Percentiles rank a stretch among this genome's conserved stretches.
These are phyloP conservation scores for Ypsolopha scabrella DNA, from an alignment of 2,888 invertebrate species.

Conservation along the genomic window DNA sequence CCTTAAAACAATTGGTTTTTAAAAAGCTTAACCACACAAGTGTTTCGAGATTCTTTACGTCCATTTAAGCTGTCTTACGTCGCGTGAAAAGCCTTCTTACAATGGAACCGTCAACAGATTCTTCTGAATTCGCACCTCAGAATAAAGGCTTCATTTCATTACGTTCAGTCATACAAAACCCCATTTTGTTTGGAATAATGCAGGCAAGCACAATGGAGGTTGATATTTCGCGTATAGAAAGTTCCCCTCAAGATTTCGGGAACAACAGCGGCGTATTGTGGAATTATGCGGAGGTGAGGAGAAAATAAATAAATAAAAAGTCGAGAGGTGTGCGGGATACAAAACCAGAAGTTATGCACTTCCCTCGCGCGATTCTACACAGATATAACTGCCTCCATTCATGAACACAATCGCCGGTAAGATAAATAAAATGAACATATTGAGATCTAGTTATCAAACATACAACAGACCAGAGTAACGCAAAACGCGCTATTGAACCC, in stretches of 20 bases:
- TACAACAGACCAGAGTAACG: too few relatives aligned
- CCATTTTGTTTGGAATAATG: constrained; percentile 56
- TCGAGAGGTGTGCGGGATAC: constrained; percentile 45
- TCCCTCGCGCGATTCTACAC: constrained; percentile 1
- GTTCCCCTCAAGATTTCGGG: constrained; percentile 53
- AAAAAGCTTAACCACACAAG: too few relatives aligned
- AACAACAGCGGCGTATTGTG: constrained; percentile 47
- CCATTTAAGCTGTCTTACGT: constrained; percentile 21
- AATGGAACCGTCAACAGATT: constrained; percentile 28
- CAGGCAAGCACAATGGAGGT: constrained; percentile 52
- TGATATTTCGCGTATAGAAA: constrained; percentile 60
- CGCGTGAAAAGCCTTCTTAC: constrained; percentile 28
- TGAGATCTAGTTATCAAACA: too few relatives aligned
- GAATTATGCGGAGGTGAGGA: constrained; percentile 54
- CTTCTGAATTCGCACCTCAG: constrained; percentile 50
- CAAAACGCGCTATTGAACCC: neutral
- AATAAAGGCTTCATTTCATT: constrained; percentile 39
- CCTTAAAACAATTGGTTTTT: too few relatives aligned
- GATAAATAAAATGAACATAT: too few relatives aligned
- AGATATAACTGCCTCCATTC: neutral
- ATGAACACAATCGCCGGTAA: neutral
- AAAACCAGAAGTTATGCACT: constrained; percentile 30
- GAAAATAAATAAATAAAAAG: constrained; percentile 54
- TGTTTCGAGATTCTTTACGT: too few relatives aligned
- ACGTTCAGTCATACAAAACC: constrained; percentile 36